phyloP scores from a whole-genome alignment of 2,113 vertebrate genomes.

The Stigmatopora nigra region DNA sequence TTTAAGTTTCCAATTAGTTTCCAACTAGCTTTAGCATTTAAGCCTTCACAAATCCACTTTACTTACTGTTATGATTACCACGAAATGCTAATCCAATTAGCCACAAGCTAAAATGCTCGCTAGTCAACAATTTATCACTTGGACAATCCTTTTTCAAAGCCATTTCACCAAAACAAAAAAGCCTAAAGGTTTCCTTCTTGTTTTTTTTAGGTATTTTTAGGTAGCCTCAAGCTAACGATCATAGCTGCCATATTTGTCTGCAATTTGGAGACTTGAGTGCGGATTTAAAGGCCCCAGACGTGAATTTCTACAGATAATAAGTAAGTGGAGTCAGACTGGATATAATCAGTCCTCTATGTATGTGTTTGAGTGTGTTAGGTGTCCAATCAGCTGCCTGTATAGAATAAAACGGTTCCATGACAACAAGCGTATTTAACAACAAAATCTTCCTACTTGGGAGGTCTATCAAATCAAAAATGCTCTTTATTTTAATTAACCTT shows the following conservation, averaged over 20 bases:
- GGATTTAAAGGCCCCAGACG: conserved; percentile 55
- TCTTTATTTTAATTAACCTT: conserved; percentile 24
- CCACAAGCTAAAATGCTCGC: neutral
- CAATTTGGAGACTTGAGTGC: conserved; percentile 26
- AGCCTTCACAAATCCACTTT: neutral
- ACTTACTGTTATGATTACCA: neutral
- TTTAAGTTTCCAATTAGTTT: too few species aligned
- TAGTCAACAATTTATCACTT: neutral
- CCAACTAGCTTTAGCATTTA: neutral
- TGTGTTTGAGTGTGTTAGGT: conserved; percentile 16
- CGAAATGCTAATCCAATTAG: neutral
- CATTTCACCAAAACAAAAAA: neutral
- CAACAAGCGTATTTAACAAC: conserved; percentile 1
- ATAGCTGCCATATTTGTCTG: conserved; percentile 50
- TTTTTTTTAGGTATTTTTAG: neutral
- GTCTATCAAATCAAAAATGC: conserved; percentile 27
- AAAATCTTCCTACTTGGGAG: conserved; percentile 21
- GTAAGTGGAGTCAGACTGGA: conserved; percentile 49
- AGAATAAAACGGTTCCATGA: neutral
- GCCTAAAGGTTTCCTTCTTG: neutral
- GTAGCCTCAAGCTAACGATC: conserved; percentile 33
- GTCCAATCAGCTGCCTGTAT: neutral
- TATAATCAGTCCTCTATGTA: conserved; percentile 56
- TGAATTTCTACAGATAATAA: conserved; percentile 58
- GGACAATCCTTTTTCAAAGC: neutral